A percentile compares a stretch with the other conserved stretches of the same genome.
Evolutionary conservation across 2,797 vertebrate genomes (phyloP).

Genomic region (Sternarchorhynchus goeldii): DNA sequence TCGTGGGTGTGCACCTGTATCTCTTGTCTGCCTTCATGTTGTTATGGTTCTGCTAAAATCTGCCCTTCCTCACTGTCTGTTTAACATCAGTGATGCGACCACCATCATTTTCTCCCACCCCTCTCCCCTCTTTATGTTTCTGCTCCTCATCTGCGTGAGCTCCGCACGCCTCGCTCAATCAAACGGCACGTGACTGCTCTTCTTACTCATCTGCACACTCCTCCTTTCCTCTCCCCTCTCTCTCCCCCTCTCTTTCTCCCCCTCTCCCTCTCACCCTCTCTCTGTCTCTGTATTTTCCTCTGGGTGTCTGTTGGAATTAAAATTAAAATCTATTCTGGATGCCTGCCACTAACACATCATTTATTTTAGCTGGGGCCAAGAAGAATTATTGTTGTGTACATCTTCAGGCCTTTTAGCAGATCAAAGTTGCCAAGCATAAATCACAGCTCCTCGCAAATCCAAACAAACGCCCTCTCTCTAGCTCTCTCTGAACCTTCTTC

Average conservation of each 20-base stretch:
- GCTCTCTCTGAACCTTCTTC: background rate
- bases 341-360: conserved; percentile 69
- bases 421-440: conserved; percentile 76
- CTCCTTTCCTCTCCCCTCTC: conserved; percentile 38
- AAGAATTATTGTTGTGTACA: conserved; percentile 77
- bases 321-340: conserved; percentile 73
- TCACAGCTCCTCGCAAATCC: conserved; percentile 70
- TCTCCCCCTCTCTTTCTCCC: conserved; percentile 36
- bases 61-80: conserved; percentile 20
- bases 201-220: conserved; percentile 37
- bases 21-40: background rate
- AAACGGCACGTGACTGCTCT: conserved; percentile 46
- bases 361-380: conserved; percentile 72
- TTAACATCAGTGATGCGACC: conserved; percentile 20
- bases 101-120: conserved; percentile 4
- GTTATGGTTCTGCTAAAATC: conserved; percentile 6
- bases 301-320: conserved; percentile 43
- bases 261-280: conserved; percentile 7
- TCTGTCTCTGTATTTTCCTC: conserved; percentile 30
- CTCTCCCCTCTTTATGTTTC: background rate
- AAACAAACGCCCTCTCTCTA: conserved; percentile 46
- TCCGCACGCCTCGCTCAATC: conserved; percentile 11
- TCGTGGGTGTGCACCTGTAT: background rate
- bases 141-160: conserved; percentile 22
- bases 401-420: conserved; percentile 76